These are phyloP conservation scores for Diuraphis noxia DNA, from an alignment of 1,140 invertebrate species.

Conservation along the genomic window DNA sequence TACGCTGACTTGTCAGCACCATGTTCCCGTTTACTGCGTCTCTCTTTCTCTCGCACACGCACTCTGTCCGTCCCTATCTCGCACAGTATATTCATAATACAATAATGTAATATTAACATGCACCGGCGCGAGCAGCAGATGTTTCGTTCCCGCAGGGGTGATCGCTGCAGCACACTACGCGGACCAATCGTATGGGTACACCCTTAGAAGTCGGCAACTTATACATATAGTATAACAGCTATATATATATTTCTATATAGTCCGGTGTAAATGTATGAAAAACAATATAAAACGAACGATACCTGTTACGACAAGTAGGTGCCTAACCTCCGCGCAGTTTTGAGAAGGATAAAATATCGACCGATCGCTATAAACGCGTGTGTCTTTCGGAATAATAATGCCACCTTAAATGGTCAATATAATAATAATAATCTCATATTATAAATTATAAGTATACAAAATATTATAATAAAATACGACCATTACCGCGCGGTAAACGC, in stretches of 20 bases:
- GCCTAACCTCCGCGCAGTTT: not conserved
- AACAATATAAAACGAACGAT: not conserved
- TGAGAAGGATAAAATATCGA: not conserved
- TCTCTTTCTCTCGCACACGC: not conserved
- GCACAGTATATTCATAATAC: too few species aligned
- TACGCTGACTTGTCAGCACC: constrained; percentile 50
- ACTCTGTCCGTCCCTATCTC: not conserved
- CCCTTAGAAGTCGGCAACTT: not conserved
- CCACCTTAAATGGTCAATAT: not conserved
- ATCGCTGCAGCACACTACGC: not conserved
- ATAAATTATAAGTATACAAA: not conserved
- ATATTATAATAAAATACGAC: constrained; percentile 6
- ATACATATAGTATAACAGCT: not conserved
- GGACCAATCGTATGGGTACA: not conserved
- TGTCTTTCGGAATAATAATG: not conserved
- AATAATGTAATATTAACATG: not conserved
- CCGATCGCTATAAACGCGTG: not conserved
- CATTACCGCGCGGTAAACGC: constrained; percentile 13
- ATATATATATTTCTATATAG: too few species aligned
- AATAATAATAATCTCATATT: constrained; percentile 15
- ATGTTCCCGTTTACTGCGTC: not conserved
- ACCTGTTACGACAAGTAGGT: not conserved
- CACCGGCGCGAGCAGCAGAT: constrained; percentile 4
- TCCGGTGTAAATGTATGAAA: not conserved
- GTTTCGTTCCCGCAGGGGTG: not conserved